Conservation (phyloP, 2,888 invertebrate genomes). For the Galerucella calmariensis region DNA sequence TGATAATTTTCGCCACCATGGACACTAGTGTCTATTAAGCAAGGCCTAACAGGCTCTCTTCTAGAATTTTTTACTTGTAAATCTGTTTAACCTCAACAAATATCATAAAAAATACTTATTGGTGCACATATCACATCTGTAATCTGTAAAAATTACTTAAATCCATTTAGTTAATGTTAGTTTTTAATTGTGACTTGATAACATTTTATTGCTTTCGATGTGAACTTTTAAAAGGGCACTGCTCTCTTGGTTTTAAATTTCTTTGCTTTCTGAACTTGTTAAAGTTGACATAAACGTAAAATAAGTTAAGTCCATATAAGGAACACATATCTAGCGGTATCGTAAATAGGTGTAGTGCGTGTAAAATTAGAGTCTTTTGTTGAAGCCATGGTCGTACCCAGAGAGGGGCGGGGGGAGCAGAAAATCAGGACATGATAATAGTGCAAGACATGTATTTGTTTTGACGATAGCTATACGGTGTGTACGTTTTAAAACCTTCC, state of each 20-base stretch:
- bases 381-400: no score
- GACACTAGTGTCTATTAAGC: no score
- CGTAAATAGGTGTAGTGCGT: background rate
- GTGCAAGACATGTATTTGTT: no score
- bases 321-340: constrained; percentile 3
- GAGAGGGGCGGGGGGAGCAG: no score
- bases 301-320: background rate
- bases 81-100: background rate
- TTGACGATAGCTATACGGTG: no score
- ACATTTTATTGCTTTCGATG: constrained; percentile 23
- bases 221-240: constrained; percentile 34
- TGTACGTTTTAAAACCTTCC: no score
- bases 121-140: background rate
- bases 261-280: constrained; percentile 9
- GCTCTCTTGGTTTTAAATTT: constrained; percentile 15
- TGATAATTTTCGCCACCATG: no score
- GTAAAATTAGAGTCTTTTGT: no score
- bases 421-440: no score
- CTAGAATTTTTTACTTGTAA: background rate
- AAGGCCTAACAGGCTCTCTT: no score
- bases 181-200: constrained; percentile 26
- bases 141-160: constrained; percentile 17
- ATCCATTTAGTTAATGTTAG: constrained; percentile 23
- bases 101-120: background rate
- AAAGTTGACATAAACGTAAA: constrained; percentile 7